Conservation (phyloP, 2,888 invertebrate species). For the Acrobeloides nanus region DNA sequence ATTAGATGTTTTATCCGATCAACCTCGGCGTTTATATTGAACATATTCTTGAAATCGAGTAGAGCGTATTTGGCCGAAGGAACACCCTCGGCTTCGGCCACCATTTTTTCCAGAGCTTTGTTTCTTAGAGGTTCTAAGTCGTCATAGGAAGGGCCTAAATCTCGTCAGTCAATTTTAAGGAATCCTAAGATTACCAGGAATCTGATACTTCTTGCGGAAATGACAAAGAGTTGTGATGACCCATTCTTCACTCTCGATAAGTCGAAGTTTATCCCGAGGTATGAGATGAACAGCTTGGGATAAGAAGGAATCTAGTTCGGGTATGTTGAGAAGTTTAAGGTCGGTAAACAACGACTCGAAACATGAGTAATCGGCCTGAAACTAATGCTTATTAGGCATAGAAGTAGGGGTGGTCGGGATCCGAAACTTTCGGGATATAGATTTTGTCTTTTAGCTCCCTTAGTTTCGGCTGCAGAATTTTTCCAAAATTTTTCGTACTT, state of each 20-base stretch:
- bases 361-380: constrained; percentile 17
- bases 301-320: constrained; percentile 10
- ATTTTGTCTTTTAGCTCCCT: no score
- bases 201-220: constrained; percentile 13
- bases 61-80: constrained; percentile 18
- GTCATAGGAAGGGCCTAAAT: no score
- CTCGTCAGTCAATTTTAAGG: no score
- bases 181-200: constrained; percentile 19
- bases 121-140: constrained; percentile 17
- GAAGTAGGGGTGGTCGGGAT: no score
- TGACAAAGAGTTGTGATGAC: constrained; percentile 13
- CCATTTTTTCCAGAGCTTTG: constrained; percentile 14
- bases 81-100: no score
- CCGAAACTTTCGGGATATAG: no score
- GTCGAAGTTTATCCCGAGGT: constrained; percentile 8
- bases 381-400: no score
- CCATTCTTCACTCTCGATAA: constrained; percentile 22
- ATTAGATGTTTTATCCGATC: constrained; percentile 8
- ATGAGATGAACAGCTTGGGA: constrained; percentile 12
- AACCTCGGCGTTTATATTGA: not conserved
- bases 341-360: constrained; percentile 14
- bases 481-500: no score
- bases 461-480: no score
- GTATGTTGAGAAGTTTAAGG: constrained; percentile 7
- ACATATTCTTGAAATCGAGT: constrained; percentile 9